Evolutionary conservation across 2,113 vertebrate genomes (phyloP).

Genomic region (Larimichthys crocea): DNA sequence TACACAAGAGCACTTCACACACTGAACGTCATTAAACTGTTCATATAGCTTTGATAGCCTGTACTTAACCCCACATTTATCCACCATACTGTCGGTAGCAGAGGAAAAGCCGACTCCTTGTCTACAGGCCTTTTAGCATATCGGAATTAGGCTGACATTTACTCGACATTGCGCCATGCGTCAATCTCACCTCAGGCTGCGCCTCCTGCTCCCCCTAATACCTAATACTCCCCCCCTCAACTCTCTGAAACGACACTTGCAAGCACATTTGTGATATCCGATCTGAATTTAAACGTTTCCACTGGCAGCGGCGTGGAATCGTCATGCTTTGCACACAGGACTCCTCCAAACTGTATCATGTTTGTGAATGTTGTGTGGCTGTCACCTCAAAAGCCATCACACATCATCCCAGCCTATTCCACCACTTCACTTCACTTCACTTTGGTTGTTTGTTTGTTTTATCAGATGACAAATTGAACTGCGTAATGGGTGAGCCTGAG

Average conservation of each 20-base stretch:
- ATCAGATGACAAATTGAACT: slow-evolving; percentile 33
- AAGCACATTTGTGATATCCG: slow-evolving; percentile 74
- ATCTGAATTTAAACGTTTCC: slow-evolving; percentile 63
- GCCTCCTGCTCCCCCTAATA: slow-evolving; percentile 40
- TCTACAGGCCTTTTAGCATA: slow-evolving; percentile 27
- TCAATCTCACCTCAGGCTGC: slow-evolving; percentile 66
- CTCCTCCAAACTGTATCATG: slow-evolving; percentile 40
- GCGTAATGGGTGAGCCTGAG: neutral
- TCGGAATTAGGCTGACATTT: slow-evolving; percentile 80
- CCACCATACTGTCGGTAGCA: neutral
- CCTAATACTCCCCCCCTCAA: slow-evolving; percentile 35
- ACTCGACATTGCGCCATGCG: slow-evolving; percentile 68
- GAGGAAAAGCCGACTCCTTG: slow-evolving; percentile 12
- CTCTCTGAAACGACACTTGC: slow-evolving; percentile 55
- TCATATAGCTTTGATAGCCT: slow-evolving; percentile 23
- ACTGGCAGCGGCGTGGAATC: slow-evolving; percentile 43
- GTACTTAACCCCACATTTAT: slow-evolving; percentile 31
- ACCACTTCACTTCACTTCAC: slow-evolving; percentile 7
- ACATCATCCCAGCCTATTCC: slow-evolving; percentile 37
- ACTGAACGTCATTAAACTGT: slow-evolving; percentile 26
- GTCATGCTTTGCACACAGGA: slow-evolving; percentile 13
- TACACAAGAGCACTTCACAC: slow-evolving; percentile 27
- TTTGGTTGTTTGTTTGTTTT: neutral
- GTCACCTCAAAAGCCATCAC: slow-evolving; percentile 22
- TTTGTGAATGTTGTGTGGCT: slow-evolving; percentile 44